Percentiles rank a stretch among this genome's conserved stretches.
Evolutionary conservation across 2,113 vertebrate species (phyloP).

Genomic region (Cebidichthys violaceus): DNA sequence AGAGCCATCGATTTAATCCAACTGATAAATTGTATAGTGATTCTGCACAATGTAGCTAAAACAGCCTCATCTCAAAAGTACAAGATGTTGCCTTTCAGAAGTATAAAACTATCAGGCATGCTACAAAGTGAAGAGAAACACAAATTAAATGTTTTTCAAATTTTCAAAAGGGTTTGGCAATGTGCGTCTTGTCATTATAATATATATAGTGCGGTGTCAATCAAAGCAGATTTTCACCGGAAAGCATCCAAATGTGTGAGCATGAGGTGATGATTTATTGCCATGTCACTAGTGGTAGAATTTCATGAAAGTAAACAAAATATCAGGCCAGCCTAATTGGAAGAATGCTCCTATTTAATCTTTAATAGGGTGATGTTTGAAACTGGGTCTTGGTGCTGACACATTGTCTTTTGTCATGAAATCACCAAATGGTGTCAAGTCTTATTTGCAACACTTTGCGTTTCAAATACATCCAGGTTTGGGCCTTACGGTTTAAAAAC

Average conservation of each 20-base stretch:
- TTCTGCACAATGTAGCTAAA: not conserved
- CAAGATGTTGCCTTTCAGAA: not conserved
- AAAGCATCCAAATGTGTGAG: slow-evolving; percentile 11
- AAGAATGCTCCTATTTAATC: slow-evolving; percentile 69
- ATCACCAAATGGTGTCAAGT: slow-evolving; percentile 29
- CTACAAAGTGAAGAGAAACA: not conserved
- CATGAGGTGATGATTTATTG: slow-evolving; percentile 24
- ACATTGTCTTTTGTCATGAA: slow-evolving; percentile 45
- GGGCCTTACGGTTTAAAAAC: not conserved
- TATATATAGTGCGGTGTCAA: not conserved
- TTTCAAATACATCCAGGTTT: slow-evolving; percentile 13
- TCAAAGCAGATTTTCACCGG: not conserved
- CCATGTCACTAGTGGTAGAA: slow-evolving; percentile 30
- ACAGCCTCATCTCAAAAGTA: not conserved
- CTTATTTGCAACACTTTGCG: slow-evolving; percentile 2
- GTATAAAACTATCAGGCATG: not conserved
- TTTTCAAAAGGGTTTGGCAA: not conserved
- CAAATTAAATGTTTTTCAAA: not conserved
- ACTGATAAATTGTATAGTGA: not conserved
- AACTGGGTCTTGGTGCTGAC: slow-evolving; percentile 42
- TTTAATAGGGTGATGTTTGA: slow-evolving; percentile 61
- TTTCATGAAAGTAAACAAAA: slow-evolving; percentile 60
- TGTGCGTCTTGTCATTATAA: not conserved
- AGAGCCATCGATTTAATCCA: not conserved
- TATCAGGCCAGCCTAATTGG: slow-evolving; percentile 27